A percentile compares a stretch with the other conserved stretches of the same genome.
Evolutionary conservation across 2,113 vertebrate species (phyloP).

Genomic region (Propithecus coquereli): DNA sequence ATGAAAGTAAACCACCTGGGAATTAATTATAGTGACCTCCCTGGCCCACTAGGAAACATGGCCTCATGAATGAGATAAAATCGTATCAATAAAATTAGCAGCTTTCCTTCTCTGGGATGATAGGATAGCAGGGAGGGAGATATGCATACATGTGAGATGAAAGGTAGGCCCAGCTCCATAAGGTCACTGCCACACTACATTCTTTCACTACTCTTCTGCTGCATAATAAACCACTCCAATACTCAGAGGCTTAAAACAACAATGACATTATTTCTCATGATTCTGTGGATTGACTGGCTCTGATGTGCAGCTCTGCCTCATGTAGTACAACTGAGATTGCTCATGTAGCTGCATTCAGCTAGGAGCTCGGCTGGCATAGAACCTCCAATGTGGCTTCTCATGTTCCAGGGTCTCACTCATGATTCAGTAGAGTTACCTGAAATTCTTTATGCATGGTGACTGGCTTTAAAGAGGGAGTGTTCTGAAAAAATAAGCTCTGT

Average conservation of each 20-base stretch:
- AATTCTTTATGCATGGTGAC: neutral
- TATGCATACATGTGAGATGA: neutral
- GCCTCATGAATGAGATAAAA: neutral
- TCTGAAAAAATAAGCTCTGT: neutral
- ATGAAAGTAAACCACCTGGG: neutral
- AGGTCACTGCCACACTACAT: neutral
- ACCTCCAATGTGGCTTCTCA: neutral
- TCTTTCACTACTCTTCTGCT: neutral
- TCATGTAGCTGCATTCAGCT: neutral
- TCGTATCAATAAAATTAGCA: neutral
- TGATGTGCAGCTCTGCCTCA: rapidly evolving
- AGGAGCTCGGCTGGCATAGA: neutral
- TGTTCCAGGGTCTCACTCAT: neutral
- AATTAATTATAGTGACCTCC: neutral
- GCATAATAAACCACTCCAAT: neutral
- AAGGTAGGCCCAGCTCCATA: neutral
- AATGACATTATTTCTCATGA: neutral
- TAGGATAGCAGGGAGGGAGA: rapidly evolving
- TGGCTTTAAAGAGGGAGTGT: neutral
- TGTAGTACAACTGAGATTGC: neutral
- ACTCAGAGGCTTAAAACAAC: neutral
- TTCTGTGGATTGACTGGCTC: neutral
- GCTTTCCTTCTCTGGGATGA: neutral
- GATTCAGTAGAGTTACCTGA: neutral
- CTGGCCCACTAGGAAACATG: neutral